Base-by-base conservation (phyloP, 1,140 invertebrate species). In the Listronotus bonariensis region DNA sequence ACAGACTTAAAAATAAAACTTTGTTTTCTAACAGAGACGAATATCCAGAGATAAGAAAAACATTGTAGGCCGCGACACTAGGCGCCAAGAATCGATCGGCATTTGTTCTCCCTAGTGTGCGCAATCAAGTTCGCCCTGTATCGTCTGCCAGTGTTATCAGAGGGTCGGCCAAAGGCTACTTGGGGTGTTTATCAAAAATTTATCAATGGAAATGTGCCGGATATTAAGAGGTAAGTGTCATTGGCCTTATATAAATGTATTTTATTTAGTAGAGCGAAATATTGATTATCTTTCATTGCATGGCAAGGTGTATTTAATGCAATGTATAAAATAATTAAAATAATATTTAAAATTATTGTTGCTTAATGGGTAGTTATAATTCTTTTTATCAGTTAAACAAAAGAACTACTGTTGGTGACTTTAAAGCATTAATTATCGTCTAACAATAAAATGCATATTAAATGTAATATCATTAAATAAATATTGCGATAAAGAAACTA, bases 31-130 rank as follows among this genome's bases (percentile, higher is more conserved):
- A 48, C 45, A 48, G 15, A 20, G 45, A 48, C 45, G 45, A 48
- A 48, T 48, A 48, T 48, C 45, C 45, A 48, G 45, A 48, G 45
- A 48, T 48, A 48, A 48, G 45, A 18, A 26, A 48, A 20, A 48
- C 45, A 17, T 48, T 18, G 45, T 48, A 48, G 45, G 45, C 45
- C 45, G 45, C 45, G 45, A 18, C 45, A 20, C 18, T 48, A 48
- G 45, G 45, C 45, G 45, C 45, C 45, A 48, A 48, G 45, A 48
- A 48, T 48, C 45, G 45, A 48, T 48, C 45, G 45, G 12, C 45
- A 48, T 48, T 48, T 48, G 45, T 48, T 48, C 11, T 36, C 34
- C 11, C 15, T 45, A 48, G 45, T 48, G 45, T 48, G 45, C 45
- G 45, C 45, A 48, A 48, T 48, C 45, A 20, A 48, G 45, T 48